Conservation (phyloP, 2,113 vertebrate species). For the Rhinogobius similis region DNA sequence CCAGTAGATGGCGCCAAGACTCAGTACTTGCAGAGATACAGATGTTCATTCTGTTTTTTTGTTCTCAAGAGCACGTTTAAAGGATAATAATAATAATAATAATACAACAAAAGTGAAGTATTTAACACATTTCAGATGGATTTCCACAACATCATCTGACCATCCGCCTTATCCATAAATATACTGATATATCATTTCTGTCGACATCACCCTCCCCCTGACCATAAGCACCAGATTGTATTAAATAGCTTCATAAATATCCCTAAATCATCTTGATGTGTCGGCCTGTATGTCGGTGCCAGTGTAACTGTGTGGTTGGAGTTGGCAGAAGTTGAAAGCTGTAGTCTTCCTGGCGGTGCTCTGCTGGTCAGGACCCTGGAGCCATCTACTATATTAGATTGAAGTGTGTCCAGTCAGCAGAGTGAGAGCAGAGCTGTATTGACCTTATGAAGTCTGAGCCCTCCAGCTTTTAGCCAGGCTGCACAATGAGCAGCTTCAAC, state of each 20-base stretch:
- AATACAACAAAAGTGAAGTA: too few relatives aligned
- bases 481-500: conserved; percentile 21
- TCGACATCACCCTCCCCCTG: not conserved
- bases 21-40: too few relatives aligned
- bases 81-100: too few relatives aligned
- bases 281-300: conserved; percentile 31
- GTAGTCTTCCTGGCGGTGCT: conserved; percentile 44
- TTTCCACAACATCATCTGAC: too few relatives aligned
- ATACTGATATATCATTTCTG: not conserved
- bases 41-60: too few relatives aligned
- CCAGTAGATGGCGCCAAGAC: too few relatives aligned
- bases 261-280: conserved; percentile 6
- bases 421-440: conserved; percentile 44
- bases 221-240: not conserved
- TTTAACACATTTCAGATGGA: too few relatives aligned
- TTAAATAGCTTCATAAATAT: conserved; percentile 12
- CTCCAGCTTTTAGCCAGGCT: conserved; percentile 27
- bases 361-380: conserved; percentile 48
- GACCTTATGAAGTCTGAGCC: conserved; percentile 50
- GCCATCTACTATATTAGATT: conserved; percentile 60
- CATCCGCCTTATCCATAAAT: not conserved
- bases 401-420: conserved; percentile 62
- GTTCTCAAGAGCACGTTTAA: too few relatives aligned
- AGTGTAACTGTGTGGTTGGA: conserved; percentile 53
- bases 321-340: conserved; percentile 69